Evolutionary conservation across 2,888 invertebrate genomes (phyloP).

Genomic region (Ferrisia virgata): DNA sequence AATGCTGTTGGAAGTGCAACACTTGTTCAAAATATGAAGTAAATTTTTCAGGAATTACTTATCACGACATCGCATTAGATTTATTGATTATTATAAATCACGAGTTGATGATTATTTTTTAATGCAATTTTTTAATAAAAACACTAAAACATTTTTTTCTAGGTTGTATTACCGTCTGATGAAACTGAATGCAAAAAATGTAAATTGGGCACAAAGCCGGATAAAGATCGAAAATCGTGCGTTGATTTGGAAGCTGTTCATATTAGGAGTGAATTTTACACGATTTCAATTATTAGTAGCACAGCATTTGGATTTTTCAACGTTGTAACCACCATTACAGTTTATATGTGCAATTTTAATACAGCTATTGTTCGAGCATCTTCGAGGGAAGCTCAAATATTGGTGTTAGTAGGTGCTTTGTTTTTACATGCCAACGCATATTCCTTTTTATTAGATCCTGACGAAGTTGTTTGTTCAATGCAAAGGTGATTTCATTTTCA

Average conservation of each 20-base stretch:
- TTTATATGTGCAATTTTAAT: slow-evolving; percentile 33
- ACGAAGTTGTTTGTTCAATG: slow-evolving; percentile 37
- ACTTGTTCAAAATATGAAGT: slow-evolving; percentile 85
- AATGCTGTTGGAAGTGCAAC: slow-evolving; percentile 92
- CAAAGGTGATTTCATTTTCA: too few relatives aligned
- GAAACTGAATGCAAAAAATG: slow-evolving; percentile 83
- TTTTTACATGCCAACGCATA: slow-evolving; percentile 29
- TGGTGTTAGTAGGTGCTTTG: slow-evolving; percentile 24
- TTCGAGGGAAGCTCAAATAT: slow-evolving; percentile 36
- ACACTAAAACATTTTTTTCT: neutral
- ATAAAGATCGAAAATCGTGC: slow-evolving; percentile 52
- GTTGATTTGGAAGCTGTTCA: slow-evolving; percentile 72
- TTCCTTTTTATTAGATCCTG: slow-evolving; percentile 35
- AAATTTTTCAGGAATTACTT: slow-evolving; percentile 50
- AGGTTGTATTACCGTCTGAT: slow-evolving; percentile 58
- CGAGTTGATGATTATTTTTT: too few relatives aligned
- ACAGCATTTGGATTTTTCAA: slow-evolving; percentile 28
- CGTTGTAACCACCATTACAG: neutral
- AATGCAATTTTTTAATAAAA: neutral
- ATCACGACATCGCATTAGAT: too few relatives aligned
- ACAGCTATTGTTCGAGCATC: slow-evolving; percentile 33
- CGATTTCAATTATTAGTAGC: neutral
- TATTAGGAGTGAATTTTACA: slow-evolving; percentile 65
- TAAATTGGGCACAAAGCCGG: slow-evolving; percentile 59
- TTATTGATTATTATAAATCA: too few relatives aligned